A percentile compares a stretch with the other conserved stretches of the same genome.
These are phyloP conservation scores for Rhopalosiphum padi DNA, from an alignment of 1,140 invertebrate genomes.

Conservation along the genomic window DNA sequence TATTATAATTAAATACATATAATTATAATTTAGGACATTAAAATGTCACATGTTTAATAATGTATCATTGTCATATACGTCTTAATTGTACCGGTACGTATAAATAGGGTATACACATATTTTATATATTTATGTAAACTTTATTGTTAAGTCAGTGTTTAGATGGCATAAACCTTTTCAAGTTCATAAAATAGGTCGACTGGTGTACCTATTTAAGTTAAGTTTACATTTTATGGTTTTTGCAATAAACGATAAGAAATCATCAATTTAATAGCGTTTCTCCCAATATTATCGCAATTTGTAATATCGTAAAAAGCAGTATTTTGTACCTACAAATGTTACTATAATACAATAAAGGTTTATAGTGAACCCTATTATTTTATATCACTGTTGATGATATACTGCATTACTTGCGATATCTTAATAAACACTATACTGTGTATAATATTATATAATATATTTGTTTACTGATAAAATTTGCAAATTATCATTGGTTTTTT, in stretches of 20 bases:
- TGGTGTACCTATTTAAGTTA: background rate
- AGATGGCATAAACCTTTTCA: background rate
- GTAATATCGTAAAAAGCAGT: constrained; percentile 1
- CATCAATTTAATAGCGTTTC: background rate
- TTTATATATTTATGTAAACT: background rate
- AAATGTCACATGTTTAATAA: background rate
- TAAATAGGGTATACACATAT: background rate
- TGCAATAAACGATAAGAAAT: background rate
- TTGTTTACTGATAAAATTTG: background rate
- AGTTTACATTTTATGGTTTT: background rate
- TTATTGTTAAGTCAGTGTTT: background rate
- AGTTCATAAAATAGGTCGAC: background rate
- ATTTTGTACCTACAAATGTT: background rate
- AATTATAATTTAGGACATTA: background rate
- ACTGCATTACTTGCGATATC: background rate
- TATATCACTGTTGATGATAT: background rate
- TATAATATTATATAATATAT: background rate
- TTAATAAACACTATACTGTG: background rate
- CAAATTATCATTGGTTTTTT: background rate
- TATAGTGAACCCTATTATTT: background rate
- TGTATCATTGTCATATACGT: background rate
- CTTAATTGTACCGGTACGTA: background rate
- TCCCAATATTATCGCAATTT: background rate
- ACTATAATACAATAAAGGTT: background rate
- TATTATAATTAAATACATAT: background rate